These are phyloP conservation scores for Craniophora ligustri DNA, from an alignment of 2,888 invertebrate species.

Conservation along the genomic window DNA sequence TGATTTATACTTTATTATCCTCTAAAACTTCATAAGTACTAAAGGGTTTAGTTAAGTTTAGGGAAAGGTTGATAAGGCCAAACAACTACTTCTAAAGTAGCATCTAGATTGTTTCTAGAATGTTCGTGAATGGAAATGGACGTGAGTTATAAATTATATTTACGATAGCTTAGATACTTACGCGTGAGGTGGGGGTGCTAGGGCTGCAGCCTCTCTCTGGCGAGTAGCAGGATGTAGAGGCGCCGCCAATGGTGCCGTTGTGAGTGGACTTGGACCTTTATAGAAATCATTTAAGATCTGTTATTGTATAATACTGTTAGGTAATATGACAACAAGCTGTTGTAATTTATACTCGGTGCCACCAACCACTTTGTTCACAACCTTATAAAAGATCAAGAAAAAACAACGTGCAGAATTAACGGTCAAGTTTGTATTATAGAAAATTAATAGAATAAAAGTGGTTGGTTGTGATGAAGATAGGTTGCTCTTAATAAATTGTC, in stretches of 20 bases:
- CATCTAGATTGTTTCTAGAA: conserved; percentile 62
- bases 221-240: conserved; percentile 82
- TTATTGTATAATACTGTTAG: no score
- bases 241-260: conserved; percentile 80
- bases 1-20: neutral
- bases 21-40: conserved; percentile 6
- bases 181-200: conserved; percentile 85
- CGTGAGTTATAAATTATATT: conserved; percentile 58
- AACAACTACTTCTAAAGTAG: conserved; percentile 44
- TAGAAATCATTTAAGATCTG: no score
- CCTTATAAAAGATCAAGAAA: no score
- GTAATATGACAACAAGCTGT: no score
- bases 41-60: conserved; percentile 12
- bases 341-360: no score
- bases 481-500: no score
- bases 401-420: no score
- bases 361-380: no score
- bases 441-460: no score
- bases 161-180: conserved; percentile 65
- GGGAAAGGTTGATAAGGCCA: conserved; percentile 20
- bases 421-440: no score
- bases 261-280: conserved; percentile 76
- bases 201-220: conserved; percentile 79
- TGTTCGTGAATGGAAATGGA: conserved; percentile 82
- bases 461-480: no score